Base-by-base conservation (phyloP, 2,888 invertebrate species). In the Orthosia gracilis region DNA sequence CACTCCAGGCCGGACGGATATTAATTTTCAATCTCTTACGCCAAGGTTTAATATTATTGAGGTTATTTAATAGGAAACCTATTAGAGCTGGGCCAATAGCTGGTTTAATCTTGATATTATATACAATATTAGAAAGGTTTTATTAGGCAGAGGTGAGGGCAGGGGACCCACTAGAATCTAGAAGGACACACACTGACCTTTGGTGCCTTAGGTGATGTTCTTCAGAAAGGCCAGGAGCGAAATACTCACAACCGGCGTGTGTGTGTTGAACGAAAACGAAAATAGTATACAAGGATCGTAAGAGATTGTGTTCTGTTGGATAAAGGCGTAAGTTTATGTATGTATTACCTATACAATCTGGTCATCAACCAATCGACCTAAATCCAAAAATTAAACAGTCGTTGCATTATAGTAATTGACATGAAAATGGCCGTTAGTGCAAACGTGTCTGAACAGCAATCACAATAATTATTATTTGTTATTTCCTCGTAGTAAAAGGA, bases 21-120 rank as follows among this genome's bases (percentile, higher is more conserved):
- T 73, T 76, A 84, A 69, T 84, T 80, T 82, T 85, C 69, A 73
- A 82, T 82, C 69, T 77, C 50, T 68, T 62, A 69, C 63, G 71
- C 52, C 55, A 65, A 71, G 65, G 64, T 55, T 75, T 66, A 63
- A 50, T 49, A 61, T 54, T 63, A 61, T 50, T 21, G 57, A 61
- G 55, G 58, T 67, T 73, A 77, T 82, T 76, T 73, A 76, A 68
- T 76, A 23, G 23, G 47, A 55, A 76, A 76, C 49, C 50, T 61
- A 76, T 73, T 79, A 73, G 23, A 17, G 54, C 21, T 55, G 11
- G 13, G 67, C 1, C 17, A 54, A 49, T 66, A 69, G 49, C 64
- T 50, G 21, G 61, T 15, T 59, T 23, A 59, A 54, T 31, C 18
- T 54, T 11, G 31, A 18, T 31, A 50, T 50, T 61, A 57, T 50